Evolutionary conservation across 2,888 invertebrate genomes (phyloP).

Genomic region (Spodoptera exigua): DNA sequence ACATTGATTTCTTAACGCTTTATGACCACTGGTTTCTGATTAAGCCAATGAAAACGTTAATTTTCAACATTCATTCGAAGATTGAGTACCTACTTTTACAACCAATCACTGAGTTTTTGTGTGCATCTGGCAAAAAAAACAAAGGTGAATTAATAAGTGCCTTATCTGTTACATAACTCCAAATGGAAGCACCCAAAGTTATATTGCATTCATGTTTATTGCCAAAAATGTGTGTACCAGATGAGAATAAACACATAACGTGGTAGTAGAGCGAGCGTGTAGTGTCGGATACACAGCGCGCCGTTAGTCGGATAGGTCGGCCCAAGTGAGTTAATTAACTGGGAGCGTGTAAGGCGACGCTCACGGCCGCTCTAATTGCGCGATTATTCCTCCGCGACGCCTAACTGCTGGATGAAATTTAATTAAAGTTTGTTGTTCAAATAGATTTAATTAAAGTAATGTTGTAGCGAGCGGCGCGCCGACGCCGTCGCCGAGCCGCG

Average conservation of each 20-base stretch:
- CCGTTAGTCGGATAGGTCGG: constrained; percentile 76
- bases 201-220: constrained; percentile 1
- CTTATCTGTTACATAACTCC: not conserved
- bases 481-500: constrained; percentile 72
- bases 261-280: constrained; percentile 48
- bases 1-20: constrained; percentile 38
- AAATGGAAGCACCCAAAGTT: not conserved
- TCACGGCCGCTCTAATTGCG: constrained; percentile 89
- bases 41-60: constrained; percentile 38
- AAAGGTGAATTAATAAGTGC: not conserved
- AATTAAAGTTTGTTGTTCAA: constrained; percentile 90
- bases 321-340: constrained; percentile 89
- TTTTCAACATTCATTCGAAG: constrained; percentile 12
- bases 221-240: constrained; percentile 32
- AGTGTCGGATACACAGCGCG: constrained; percentile 66
- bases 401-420: constrained; percentile 90
- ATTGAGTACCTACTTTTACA: constrained; percentile 8
- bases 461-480: constrained; percentile 85
- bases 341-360: constrained; percentile 89
- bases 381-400: constrained; percentile 89
- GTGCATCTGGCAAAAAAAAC: constrained; percentile 1
- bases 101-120: constrained; percentile 2
- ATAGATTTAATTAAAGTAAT: constrained; percentile 91
- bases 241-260: constrained; percentile 41
- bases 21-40: constrained; percentile 40